phyloP scores from a whole-genome alignment of 2,113 vertebrate species.

The Cacatua alba region DNA sequence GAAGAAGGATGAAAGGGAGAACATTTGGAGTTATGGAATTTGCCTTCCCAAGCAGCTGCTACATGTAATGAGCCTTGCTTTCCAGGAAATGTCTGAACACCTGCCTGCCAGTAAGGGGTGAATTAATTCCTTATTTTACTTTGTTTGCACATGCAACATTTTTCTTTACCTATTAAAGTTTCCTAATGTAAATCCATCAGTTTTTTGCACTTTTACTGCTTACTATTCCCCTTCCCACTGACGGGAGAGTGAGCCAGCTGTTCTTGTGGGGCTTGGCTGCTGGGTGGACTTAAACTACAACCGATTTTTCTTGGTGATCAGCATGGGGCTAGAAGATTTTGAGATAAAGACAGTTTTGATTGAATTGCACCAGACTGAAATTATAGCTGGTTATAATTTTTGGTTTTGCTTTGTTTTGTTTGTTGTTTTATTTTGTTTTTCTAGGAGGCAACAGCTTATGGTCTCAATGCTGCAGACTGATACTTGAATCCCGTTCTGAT shows the following conservation, averaged over 20 bases:
- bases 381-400: neutral
- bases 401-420: neutral
- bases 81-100: neutral
- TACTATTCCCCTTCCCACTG: neutral
- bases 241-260: neutral
- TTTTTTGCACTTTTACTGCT: neutral
- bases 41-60: neutral
- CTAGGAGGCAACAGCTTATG: neutral
- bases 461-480: neutral
- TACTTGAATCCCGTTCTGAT: neutral
- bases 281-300: neutral
- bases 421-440: neutral
- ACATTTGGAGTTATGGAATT: neutral
- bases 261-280: neutral
- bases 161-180: neutral
- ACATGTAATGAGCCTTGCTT: fast-evolving
- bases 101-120: neutral
- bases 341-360: neutral
- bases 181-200: neutral
- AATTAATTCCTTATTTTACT: neutral
- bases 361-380: neutral
- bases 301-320: neutral
- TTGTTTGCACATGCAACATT: neutral
- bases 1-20: neutral
- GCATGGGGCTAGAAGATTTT: neutral